These are phyloP conservation scores for Lucinisca nassula DNA, from an alignment of 2,888 invertebrate species.

Conservation along the genomic window DNA sequence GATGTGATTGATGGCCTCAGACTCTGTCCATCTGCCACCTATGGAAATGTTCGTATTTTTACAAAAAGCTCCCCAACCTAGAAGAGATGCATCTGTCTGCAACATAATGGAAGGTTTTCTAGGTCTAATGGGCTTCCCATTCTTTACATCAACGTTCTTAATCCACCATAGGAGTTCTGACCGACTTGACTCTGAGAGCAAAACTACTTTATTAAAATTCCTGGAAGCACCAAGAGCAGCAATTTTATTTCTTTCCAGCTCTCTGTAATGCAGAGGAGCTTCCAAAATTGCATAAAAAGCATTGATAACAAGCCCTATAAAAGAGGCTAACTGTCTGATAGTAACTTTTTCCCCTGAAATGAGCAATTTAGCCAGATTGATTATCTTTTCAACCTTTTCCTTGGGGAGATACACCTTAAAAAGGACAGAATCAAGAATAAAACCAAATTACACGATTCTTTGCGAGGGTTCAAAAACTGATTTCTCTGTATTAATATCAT, in stretches of 20 bases:
- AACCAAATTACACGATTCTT: conserved; percentile 43
- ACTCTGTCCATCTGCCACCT: conserved; percentile 34
- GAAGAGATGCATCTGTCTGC: conserved; percentile 44
- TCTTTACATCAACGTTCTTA: conserved; percentile 18
- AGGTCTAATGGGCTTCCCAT: conserved; percentile 45
- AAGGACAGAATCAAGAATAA: conserved; percentile 43
- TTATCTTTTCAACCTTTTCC: conserved; percentile 42
- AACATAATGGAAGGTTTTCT: conserved; percentile 12
- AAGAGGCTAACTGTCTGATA: conserved; percentile 37
- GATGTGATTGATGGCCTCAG: conserved; percentile 32
- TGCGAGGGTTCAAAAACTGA: conserved; percentile 43
- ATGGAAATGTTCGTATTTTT: not conserved
- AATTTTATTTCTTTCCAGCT: conserved; percentile 41
- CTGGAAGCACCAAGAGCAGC: not conserved
- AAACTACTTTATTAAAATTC: conserved; percentile 17
- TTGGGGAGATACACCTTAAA: conserved; percentile 52
- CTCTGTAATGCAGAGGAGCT: conserved; percentile 47
- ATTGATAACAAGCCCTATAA: conserved; percentile 32
- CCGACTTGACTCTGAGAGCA: not conserved
- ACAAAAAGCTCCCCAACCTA: conserved; percentile 31
- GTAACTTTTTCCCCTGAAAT: not conserved
- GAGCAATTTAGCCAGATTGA: conserved; percentile 12
- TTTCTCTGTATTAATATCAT: conserved; percentile 44
- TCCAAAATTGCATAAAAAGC: conserved; percentile 42
- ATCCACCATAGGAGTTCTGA: conserved; percentile 30